phyloP scores from a whole-genome alignment of 2,888 invertebrate genomes.

The Hypena proboscidalis region DNA sequence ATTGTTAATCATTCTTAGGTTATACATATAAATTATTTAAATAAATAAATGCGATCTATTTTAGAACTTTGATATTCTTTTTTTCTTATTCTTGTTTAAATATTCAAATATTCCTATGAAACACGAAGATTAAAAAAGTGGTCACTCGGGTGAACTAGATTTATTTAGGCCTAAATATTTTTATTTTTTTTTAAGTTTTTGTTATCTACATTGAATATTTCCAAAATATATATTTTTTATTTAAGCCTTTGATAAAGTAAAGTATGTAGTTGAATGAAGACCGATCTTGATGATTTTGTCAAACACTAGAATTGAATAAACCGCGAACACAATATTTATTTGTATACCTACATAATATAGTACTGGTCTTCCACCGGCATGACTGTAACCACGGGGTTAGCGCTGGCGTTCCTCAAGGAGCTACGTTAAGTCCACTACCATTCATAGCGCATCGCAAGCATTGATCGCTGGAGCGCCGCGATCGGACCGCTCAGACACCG shows the following conservation, averaged over 20 bases:
- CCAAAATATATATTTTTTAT: neutral
- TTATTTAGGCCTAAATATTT: too few species aligned
- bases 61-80: too few species aligned
- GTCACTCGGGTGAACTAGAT: too few species aligned
- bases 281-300: slow-evolving; percentile 13
- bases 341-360: slow-evolving; percentile 69
- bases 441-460: slow-evolving; percentile 28
- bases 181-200: too few species aligned
- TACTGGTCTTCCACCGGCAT: slow-evolving; percentile 73
- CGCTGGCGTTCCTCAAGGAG: slow-evolving; percentile 69
- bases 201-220: neutral
- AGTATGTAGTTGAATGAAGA: slow-evolving; percentile 10
- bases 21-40: too few species aligned
- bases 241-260: slow-evolving; percentile 16
- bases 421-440: slow-evolving; percentile 61
- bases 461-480: slow-evolving; percentile 2
- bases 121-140: too few species aligned
- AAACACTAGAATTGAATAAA: slow-evolving; percentile 28
- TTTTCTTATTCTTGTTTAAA: too few species aligned
- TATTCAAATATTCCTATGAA: too few species aligned
- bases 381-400: slow-evolving; percentile 39
- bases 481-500: slow-evolving; percentile 21
- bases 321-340: slow-evolving; percentile 27
- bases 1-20: too few species aligned
- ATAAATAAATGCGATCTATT: too few species aligned